Evolutionary conservation across 1,140 invertebrate species (phyloP).

Genomic region (Acyrthosiphon pisum): DNA sequence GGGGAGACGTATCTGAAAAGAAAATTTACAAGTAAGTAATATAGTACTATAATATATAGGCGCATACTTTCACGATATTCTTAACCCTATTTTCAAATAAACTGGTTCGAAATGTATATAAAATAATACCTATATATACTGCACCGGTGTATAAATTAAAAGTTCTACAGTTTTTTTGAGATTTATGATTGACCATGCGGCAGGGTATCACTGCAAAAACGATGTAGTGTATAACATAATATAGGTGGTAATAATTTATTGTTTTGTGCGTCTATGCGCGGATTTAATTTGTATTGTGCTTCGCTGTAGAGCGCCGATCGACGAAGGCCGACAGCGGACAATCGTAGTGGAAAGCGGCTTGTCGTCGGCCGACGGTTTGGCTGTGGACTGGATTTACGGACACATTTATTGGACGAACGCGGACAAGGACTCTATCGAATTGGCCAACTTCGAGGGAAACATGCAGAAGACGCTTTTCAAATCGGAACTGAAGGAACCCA

Average conservation of each 20-base stretch:
- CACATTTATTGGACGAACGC: constrained; percentile 96
- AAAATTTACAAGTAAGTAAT: constrained; percentile 61
- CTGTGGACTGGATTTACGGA: constrained; percentile 86
- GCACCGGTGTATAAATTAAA: neutral
- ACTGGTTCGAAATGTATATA: too few species aligned
- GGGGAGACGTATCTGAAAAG: constrained; percentile 84
- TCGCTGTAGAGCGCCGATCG: constrained; percentile 79
- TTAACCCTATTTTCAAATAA: too few species aligned
- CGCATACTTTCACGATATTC: too few species aligned
- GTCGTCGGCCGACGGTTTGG: constrained; percentile 78
- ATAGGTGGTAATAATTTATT: neutral
- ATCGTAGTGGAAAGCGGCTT: constrained; percentile 83
- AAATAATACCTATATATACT: too few species aligned
- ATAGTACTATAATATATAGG: neutral
- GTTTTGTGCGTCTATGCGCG: too few species aligned
- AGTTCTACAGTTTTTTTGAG: too few species aligned
- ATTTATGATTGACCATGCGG: too few species aligned
- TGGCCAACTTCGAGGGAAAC: constrained; percentile 87
- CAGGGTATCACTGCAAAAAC: neutral
- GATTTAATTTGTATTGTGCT: neutral
- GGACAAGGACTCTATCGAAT: constrained; percentile 86
- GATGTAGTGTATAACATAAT: neutral
- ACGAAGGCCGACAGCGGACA: constrained; percentile 83
- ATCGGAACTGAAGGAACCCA: constrained; percentile 87
- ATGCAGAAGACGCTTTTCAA: constrained; percentile 87